Conservation (phyloP, 2,113 vertebrate species). For the Acrocephalus arundinaceus region DNA sequence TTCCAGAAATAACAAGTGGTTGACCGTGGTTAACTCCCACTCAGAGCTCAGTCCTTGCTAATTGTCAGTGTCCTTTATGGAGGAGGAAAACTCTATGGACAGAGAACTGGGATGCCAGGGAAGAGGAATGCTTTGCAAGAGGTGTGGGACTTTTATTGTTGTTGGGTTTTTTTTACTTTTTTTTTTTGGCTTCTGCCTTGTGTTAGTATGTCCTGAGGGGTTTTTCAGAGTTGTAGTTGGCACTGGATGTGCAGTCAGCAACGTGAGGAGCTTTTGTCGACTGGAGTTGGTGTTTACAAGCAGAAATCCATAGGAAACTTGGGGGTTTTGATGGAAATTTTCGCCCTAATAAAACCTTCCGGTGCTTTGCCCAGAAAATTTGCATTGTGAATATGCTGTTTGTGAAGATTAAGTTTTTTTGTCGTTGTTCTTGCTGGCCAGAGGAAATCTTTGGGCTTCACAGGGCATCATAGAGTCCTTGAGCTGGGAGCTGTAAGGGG, state of each 20-base stretch:
- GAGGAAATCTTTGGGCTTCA: not conserved
- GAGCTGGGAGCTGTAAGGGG: not conserved
- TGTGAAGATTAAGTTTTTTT: not conserved
- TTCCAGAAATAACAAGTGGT: constrained; percentile 55
- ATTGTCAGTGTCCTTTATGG: not conserved
- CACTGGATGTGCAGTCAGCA: not conserved
- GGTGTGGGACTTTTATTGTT: constrained; percentile 11
- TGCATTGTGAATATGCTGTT: not conserved
- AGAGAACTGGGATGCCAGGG: not conserved
- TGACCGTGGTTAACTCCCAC: not conserved
- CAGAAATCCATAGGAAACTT: constrained; percentile 29
- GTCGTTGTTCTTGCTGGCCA: not conserved
- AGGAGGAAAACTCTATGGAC: not conserved
- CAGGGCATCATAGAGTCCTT: not conserved
- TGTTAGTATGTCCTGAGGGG: not conserved
- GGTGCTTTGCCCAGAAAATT: not conserved
- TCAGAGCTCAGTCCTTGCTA: not conserved
- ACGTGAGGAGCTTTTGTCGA: not conserved
- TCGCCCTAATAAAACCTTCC: not conserved
- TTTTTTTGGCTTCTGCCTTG: not conserved
- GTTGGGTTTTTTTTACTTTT: not conserved
- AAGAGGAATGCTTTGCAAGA: not conserved
- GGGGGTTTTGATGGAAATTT: constrained; percentile 7
- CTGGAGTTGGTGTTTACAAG: constrained; percentile 12
- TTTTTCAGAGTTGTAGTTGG: constrained; percentile 12